Percentiles rank a stretch among this genome's conserved stretches.
Conservation (phyloP, 2,888 invertebrate species). For the Muscina levida region DNA sequence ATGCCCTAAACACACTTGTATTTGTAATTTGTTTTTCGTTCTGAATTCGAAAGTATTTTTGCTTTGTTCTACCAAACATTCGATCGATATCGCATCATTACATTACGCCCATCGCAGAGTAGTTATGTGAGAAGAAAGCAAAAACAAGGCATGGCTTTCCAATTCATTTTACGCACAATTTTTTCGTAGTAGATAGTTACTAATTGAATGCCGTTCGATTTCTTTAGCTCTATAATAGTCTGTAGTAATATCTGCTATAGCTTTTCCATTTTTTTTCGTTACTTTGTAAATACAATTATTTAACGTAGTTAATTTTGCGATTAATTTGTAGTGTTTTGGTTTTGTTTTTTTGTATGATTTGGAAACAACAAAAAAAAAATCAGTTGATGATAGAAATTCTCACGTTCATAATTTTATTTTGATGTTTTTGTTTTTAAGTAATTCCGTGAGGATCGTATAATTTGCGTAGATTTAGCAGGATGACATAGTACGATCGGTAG, state of each 20-base stretch:
- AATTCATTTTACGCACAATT: neutral
- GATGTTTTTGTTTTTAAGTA: conserved; percentile 5
- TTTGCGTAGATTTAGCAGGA: too few relatives aligned
- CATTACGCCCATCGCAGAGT: neutral
- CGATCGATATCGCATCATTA: neutral
- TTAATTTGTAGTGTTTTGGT: conserved; percentile 18
- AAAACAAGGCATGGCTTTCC: conserved; percentile 7
- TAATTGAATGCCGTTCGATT: conserved; percentile 16
- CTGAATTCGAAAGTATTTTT: conserved; percentile 13
- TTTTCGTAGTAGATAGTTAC: conserved; percentile 4
- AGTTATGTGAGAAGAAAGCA: too few relatives aligned
- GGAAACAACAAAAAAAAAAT: conserved; percentile 17
- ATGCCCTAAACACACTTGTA: neutral
- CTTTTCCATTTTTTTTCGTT: neutral
- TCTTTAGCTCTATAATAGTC: neutral
- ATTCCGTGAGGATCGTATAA: too few relatives aligned
- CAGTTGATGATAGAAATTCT: conserved; percentile 60
- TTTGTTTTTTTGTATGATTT: neutral
- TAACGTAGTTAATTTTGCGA: too few relatives aligned
- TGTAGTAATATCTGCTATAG: neutral
- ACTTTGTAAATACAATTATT: too few relatives aligned
- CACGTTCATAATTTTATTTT: conserved; percentile 9
- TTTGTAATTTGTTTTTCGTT: neutral
- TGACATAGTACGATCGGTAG: too few relatives aligned
- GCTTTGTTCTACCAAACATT: conserved; percentile 24